phyloP scores from a whole-genome alignment of 2,113 vertebrate species.

The Bubo bubo region DNA sequence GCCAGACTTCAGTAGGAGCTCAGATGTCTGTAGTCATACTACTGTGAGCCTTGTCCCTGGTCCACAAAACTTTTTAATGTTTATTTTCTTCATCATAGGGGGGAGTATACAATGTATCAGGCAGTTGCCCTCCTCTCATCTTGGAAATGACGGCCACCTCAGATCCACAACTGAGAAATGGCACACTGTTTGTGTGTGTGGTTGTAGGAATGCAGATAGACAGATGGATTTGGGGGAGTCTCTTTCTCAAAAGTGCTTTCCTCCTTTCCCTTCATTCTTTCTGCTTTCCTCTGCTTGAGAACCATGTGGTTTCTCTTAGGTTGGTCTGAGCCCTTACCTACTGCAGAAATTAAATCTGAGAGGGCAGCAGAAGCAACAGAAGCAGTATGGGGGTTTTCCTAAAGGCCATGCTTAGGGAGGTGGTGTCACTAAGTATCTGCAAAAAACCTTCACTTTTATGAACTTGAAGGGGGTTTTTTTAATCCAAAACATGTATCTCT shows the following conservation, averaged over 20 bases:
- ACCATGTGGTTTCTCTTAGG: rapidly evolving
- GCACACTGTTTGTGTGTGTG: rapidly evolving
- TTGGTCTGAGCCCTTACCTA: not conserved
- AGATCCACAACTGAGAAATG: not conserved
- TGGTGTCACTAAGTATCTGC: not conserved
- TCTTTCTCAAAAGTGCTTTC: not conserved
- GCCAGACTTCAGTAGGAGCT: not conserved
- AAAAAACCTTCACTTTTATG: not conserved
- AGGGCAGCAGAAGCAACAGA: not conserved
- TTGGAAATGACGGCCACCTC: not conserved
- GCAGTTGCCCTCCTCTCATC: not conserved
- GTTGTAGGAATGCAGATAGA: not conserved
- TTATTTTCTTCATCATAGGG: not conserved
- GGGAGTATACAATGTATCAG: not conserved
- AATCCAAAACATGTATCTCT: not conserved
- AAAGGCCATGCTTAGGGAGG: rapidly evolving
- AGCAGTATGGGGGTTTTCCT: not conserved
- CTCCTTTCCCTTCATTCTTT: not conserved
- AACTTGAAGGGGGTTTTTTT: not conserved
- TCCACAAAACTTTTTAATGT: not conserved
- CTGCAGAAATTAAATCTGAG: not conserved
- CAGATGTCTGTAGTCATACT: not conserved
- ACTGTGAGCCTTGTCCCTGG: not conserved
- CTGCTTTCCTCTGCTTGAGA: not conserved
- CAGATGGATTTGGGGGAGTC: not conserved